Evolutionary conservation across 2,888 invertebrate genomes (phyloP).

Genomic region (Globia sparganii): DNA sequence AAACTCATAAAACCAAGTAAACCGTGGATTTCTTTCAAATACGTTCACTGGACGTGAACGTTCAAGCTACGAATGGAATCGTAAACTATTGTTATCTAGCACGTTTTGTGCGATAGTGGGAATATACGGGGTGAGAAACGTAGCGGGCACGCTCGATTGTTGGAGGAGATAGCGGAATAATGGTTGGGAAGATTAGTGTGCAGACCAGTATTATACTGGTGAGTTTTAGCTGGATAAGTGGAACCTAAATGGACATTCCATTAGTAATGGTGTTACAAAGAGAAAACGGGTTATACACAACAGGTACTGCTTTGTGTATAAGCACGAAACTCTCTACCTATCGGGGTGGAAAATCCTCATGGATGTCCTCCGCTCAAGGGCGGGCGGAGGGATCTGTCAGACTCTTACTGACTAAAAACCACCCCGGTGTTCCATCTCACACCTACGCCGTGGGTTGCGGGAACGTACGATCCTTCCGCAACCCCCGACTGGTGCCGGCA

Average conservation of each 20-base stretch:
- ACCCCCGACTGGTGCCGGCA: no score
- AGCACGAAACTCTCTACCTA: no score
- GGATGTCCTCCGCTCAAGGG: no score
- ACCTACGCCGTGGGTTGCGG: no score
- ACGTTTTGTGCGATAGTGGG: conserved; percentile 24
- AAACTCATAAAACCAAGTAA: conserved; percentile 17
- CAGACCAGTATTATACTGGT: neutral
- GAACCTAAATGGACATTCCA: neutral
- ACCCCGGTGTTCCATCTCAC: no score
- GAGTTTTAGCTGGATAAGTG: neutral
- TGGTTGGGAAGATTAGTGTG: neutral
- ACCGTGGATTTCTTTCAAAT: conserved; percentile 31
- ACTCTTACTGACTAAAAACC: no score
- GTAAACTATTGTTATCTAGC: conserved; percentile 61
- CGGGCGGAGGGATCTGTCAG: no score
- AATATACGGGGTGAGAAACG: conserved; percentile 31
- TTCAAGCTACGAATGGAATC: conserved; percentile 30
- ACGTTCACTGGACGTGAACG: conserved; percentile 13
- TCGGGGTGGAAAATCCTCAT: no score
- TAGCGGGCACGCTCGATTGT: conserved; percentile 6
- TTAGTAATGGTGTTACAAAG: neutral
- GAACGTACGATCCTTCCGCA: no score
- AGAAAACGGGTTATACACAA: neutral
- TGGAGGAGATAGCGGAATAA: conserved; percentile 10
- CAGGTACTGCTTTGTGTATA: neutral